Conservation (phyloP, 35 echinoderm and acorn worm genomes). For the Stichopus chloronotus region DNA sequence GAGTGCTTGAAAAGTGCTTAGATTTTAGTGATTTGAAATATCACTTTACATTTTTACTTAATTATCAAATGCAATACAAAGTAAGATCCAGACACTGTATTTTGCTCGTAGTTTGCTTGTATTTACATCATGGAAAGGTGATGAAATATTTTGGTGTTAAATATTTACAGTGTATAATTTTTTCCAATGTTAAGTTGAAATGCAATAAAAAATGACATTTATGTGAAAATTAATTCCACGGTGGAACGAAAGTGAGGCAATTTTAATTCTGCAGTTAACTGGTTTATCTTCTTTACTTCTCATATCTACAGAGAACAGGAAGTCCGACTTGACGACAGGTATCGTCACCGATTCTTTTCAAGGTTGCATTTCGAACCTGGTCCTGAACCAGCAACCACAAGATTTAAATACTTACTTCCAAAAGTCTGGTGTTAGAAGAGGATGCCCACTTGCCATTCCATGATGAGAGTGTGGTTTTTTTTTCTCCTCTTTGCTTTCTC, state of each 20-base stretch:
- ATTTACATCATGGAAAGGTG: not conserved
- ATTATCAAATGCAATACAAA: too few species aligned
- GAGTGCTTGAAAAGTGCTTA: too few species aligned
- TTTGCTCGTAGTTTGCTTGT: too few species aligned
- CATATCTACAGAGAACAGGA: constrained; percentile 2
- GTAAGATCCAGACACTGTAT: too few species aligned
- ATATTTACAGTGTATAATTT: not conserved
- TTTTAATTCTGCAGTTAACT: too few species aligned
- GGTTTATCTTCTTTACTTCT: not conserved
- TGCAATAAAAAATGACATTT: not conserved
- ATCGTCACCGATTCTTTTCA: constrained; percentile 51
- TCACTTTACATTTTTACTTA: too few species aligned
- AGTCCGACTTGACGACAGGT: not conserved
- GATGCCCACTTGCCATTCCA: constrained; percentile 57
- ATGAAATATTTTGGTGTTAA: not conserved
- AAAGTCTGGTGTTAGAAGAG: constrained; percentile 29
- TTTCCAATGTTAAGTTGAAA: not conserved
- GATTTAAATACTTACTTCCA: not conserved
- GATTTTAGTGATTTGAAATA: too few species aligned
- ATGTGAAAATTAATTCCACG: too few species aligned
- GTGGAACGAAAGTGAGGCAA: not conserved
- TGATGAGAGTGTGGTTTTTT: not conserved
- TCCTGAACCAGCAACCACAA: constrained; percentile 27
- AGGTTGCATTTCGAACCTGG: constrained; percentile 37
- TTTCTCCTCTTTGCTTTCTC: too few species aligned